Evolutionary conservation across 2,113 vertebrate genomes (phyloP), one percentile per base, ranked within the genome.

Genomic region (Taurulus bubalis): DNA sequence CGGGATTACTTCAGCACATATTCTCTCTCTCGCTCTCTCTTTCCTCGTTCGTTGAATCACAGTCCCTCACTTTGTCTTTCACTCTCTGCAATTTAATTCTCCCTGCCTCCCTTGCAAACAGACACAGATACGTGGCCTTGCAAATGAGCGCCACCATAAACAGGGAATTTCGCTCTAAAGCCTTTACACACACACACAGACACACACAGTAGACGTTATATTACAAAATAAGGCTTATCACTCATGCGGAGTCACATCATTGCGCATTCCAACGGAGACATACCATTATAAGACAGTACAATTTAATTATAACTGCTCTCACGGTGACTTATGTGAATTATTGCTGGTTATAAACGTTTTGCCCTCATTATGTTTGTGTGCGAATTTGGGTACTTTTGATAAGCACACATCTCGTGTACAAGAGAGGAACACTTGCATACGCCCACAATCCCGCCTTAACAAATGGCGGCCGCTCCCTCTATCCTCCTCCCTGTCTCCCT

Each of bases 1-100:
- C 89, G 79, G 87, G 87, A 94, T 91, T 86, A 93, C 86, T 91
- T 90, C 82, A 85, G 85, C 86, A 83, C 81, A 89, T 83, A 88
- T 76, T 90, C 85, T 84, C 85, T 83, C 79, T 70, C 79, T 72
- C 42, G 15, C 59, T 69, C 71, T 60, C 62, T 64, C 71, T 72
- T 70, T 72, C 78, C 77, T 87, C 56, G 79, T 75, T 83, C 80
- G 76, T 82, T 86, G 78, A 90, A 83, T 89, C 75, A 64, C 68
- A 80, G 81, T 77, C 51, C 80, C 85, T 78, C 36, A 67, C 83
- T 85, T 85, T 79, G 81, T 90, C 77, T 80, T 81, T 85, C 76
- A 63, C 38, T 69, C 68, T 55, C 77, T 83, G 73, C 60, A 59
- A 77, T 89, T 84, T 75, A 15, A 83, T 80, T 87, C 75, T 66